Evolutionary conservation across 2,888 invertebrate genomes (phyloP).

Genomic region (Orgyia antiqua): DNA sequence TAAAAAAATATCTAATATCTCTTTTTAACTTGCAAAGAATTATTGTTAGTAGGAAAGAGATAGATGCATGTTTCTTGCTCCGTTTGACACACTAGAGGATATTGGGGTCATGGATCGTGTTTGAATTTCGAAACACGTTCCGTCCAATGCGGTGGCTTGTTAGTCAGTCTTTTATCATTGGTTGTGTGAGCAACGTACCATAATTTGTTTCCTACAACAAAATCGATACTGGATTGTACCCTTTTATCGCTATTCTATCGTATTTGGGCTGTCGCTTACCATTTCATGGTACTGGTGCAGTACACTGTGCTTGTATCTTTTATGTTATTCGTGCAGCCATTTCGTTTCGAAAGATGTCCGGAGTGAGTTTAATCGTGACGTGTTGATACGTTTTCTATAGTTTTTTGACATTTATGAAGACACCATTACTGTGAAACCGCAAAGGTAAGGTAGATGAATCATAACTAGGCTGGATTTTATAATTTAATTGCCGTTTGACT

Average conservation of each 20-base stretch:
- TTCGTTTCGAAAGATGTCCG: constrained; percentile 66
- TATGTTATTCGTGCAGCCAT: constrained; percentile 70
- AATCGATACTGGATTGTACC: constrained; percentile 50
- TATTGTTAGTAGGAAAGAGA: constrained; percentile 46
- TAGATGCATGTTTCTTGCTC: constrained; percentile 33
- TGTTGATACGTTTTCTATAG: constrained; percentile 57
- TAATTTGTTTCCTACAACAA: constrained; percentile 22
- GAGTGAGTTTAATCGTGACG: constrained; percentile 55
- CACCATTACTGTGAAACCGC: constrained; percentile 36
- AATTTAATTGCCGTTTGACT: constrained; percentile 9
- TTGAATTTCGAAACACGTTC: constrained; percentile 73
- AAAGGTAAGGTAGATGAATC: constrained; percentile 44
- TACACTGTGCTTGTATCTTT: constrained; percentile 51
- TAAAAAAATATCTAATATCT: constrained; percentile 40
- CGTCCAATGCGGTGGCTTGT: constrained; percentile 67
- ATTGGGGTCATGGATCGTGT: constrained; percentile 74
- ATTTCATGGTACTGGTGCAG: constrained; percentile 45
- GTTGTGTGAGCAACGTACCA: constrained; percentile 54
- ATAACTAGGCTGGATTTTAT: constrained; percentile 15
- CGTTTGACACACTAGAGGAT: constrained; percentile 39
- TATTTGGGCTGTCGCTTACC: constrained; percentile 23
- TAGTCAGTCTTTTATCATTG: constrained; percentile 57
- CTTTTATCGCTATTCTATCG: constrained; percentile 34
- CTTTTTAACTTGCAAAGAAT: constrained; percentile 35
- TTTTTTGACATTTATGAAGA: constrained; percentile 54